Percentiles rank a stretch among this genome's conserved stretches.
Conservation (phyloP, 2,113 vertebrate species). For the Macquaria ambigua region DNA sequence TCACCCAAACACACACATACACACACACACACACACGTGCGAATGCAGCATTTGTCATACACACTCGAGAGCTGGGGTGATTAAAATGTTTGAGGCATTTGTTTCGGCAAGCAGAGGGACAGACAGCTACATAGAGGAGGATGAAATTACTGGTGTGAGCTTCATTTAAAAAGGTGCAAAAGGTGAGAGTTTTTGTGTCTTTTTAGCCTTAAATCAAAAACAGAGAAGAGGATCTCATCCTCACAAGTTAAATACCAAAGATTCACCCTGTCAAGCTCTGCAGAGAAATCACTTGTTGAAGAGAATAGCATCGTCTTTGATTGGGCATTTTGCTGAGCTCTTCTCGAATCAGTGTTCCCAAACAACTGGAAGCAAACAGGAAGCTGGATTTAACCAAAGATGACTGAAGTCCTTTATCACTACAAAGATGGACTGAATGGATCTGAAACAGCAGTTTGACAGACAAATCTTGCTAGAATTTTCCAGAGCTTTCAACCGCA, state of each 20-base stretch:
- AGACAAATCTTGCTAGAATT: not conserved
- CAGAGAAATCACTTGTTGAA: not conserved
- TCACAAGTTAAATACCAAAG: not conserved
- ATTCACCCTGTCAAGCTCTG: not conserved
- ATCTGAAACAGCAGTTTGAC: not conserved
- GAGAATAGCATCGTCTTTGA: not conserved
- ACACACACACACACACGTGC: slow-evolving; percentile 41
- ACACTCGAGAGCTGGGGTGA: slow-evolving; percentile 9
- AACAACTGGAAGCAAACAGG: not conserved
- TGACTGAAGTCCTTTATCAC: not conserved
- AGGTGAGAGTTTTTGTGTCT: not conserved
- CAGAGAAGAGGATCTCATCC: not conserved
- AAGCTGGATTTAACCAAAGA: not conserved
- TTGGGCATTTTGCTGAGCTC: not conserved
- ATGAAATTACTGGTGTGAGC: not conserved
- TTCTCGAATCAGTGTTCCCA: not conserved
- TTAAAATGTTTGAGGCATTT: slow-evolving; percentile 49
- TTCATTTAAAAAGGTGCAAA: not conserved
- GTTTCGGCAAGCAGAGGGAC: not conserved
- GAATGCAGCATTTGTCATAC: slow-evolving; percentile 34
- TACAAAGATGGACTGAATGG: too few species aligned
- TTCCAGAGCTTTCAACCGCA: not conserved
- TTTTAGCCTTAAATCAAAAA: not conserved
- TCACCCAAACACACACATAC: slow-evolving; percentile 72
- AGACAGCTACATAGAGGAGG: not conserved